Conservation (phyloP, 2,888 invertebrate species). For the Orthosia incerta region DNA sequence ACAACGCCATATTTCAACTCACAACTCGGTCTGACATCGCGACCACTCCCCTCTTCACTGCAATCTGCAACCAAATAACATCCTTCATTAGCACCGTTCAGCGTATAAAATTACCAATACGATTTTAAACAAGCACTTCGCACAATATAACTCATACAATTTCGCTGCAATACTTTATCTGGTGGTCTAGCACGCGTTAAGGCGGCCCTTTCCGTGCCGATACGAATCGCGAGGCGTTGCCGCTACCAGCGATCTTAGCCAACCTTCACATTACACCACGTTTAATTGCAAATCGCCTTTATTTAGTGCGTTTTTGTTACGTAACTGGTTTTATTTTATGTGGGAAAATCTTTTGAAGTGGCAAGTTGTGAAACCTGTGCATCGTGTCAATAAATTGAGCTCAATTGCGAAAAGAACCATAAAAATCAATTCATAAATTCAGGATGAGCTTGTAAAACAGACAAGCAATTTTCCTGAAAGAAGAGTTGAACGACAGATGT, state of each 20-base stretch:
- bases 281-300: slow-evolving; percentile 84
- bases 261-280: slow-evolving; percentile 82
- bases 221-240: slow-evolving; percentile 84
- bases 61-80: slow-evolving; percentile 67
- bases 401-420: background rate
- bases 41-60: slow-evolving; percentile 62
- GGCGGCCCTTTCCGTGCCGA: slow-evolving; percentile 79
- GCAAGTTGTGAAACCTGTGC: background rate
- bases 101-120: slow-evolving; percentile 74
- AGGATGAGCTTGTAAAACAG: slow-evolving; percentile 49
- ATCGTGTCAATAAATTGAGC: background rate
- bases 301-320: slow-evolving; percentile 75
- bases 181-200: slow-evolving; percentile 80
- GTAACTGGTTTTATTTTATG: slow-evolving; percentile 42
- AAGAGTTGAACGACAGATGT: slow-evolving; percentile 64
- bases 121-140: slow-evolving; percentile 81
- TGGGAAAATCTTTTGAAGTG: slow-evolving; percentile 11
- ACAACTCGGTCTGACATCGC: slow-evolving; percentile 55
- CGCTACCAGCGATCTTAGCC: slow-evolving; percentile 80
- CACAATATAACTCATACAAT: slow-evolving; percentile 82
- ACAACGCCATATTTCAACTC: slow-evolving; percentile 55
- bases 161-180: slow-evolving; percentile 79
- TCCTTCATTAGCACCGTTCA: slow-evolving; percentile 62
- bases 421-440: slow-evolving; percentile 42
- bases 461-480: slow-evolving; percentile 47